Evolutionary conservation across 1,140 invertebrate species (phyloP), one percentile per base, ranked within the genome.

Genomic region (Adelges cooleyi): DNA sequence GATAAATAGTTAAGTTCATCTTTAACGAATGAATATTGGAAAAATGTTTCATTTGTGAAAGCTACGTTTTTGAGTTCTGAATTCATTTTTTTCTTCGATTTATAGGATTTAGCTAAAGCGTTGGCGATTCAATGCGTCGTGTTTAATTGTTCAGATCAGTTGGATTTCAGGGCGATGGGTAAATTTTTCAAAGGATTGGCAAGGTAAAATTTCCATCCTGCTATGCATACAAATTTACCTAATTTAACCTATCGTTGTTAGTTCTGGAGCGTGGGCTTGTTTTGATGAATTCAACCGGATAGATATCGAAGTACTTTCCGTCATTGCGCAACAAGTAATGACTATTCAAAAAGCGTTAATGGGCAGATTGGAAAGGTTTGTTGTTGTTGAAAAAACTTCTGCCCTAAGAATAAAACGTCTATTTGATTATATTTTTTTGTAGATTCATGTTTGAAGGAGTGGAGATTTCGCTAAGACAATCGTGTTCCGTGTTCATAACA

Each of bases 281-380:
- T 94, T 98, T 76, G 94, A 98, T 75, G 94, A 97, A 77, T 95
- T 98, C 75, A 95, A 97, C 78, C 81, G 90, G 62, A 94, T 95
- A 67, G 89, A 95, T 72, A 74, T 95, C 69, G 90, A 94, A 74
- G 90, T 95, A 38, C 77, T 97, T 40, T 95, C 92, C 11, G 92
- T 95, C 8, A 85, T 92, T 29, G 88, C 89, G 15, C 89, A 92
- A 75, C 90, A 93, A 75, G 88, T 94, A 71, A 79, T 85, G 36
- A 86, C 83, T 69, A 90, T 95, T 70, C 88, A 92, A 76, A 81
- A 84, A 75, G 92, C 90, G 0, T 86, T 95, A 67, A 80, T 81
- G 48, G 81, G 84, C 65, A 84, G 85, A 52, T 74, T 89, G 54
- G 85, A 88, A 68, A 85, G 81, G 50, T 90, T 96, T 76, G 76